Conservation (phyloP, 1,140 invertebrate genomes). For the Limonius californicus region DNA sequence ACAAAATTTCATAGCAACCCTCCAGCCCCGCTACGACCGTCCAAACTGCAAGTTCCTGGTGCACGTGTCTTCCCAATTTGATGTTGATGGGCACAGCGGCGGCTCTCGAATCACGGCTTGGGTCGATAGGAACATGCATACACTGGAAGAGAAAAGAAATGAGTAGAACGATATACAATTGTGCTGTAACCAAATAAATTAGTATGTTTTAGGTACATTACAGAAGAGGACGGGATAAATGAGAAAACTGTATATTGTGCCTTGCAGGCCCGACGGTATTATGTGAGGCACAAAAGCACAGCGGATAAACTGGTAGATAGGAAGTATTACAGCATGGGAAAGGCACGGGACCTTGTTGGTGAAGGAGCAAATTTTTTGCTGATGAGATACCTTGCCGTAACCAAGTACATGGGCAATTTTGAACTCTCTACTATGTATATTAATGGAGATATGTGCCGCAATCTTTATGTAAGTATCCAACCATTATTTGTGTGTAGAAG, state of each 20-base stretch:
- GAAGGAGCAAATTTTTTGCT: conserved; percentile 59
- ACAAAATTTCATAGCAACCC: background rate
- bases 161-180: conserved; percentile 42
- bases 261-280: conserved; percentile 35
- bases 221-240: conserved; percentile 18
- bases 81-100: conserved; percentile 49
- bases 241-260: conserved; percentile 33
- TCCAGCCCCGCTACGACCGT: background rate
- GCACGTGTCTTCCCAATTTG: conserved; percentile 52
- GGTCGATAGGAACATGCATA: conserved; percentile 53
- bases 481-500: too few relatives aligned
- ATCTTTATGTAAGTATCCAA: conserved; percentile 57
- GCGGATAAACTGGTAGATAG: conserved; percentile 47
- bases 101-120: conserved; percentile 53
- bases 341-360: conserved; percentile 50
- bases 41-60: conserved; percentile 48
- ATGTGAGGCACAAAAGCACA: conserved; percentile 42
- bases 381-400: conserved; percentile 56
- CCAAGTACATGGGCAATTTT: conserved; percentile 52
- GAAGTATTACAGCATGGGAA: conserved; percentile 49
- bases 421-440: conserved; percentile 54
- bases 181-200: background rate
- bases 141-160: conserved; percentile 54
- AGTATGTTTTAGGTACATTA: background rate
- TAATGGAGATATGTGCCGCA: conserved; percentile 54